A percentile compares a stretch with the other conserved stretches of the same genome.
These are phyloP conservation scores for Pseudochirops corinnae DNA, from an alignment of 2,797 vertebrate genomes.

Conservation along the genomic window DNA sequence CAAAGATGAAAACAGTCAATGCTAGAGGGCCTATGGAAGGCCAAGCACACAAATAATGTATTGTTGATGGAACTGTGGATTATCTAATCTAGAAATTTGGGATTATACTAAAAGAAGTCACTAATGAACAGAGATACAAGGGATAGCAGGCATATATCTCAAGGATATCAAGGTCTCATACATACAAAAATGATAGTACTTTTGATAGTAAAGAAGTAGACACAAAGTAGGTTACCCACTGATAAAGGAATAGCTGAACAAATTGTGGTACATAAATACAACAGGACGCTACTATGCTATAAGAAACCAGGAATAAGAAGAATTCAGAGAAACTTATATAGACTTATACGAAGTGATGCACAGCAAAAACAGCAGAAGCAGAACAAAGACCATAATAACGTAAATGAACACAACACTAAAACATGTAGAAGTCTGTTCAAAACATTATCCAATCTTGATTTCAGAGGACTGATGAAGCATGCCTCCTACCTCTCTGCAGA, in stretches of 20 bases:
- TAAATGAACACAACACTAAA: neutral
- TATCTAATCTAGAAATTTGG: neutral
- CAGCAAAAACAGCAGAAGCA: neutral
- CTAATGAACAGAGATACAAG: neutral
- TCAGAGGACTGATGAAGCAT: neutral
- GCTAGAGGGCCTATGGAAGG: neutral
- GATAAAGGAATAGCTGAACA: neutral
- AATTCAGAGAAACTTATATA: neutral
- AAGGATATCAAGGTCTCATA: neutral
- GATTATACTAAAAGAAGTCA: neutral
- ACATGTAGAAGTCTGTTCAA: neutral
- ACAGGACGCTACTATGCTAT: neutral
- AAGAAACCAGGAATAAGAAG: neutral
- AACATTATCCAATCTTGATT: constrained; percentile 1
- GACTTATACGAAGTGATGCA: neutral
- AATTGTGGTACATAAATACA: neutral
- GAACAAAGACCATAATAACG: neutral
- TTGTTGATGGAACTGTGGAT: neutral
- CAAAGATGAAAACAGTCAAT: neutral
- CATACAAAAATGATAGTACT: neutral
- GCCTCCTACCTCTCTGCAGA: neutral
- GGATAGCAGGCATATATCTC: neutral
- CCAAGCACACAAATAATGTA: neutral
- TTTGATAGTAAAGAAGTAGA: neutral
- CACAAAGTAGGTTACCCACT: neutral